Percentiles rank a stretch among this genome's conserved stretches.
phyloP scores from a whole-genome alignment of 1,140 invertebrate species.

The Eupristina koningsbergeri region DNA sequence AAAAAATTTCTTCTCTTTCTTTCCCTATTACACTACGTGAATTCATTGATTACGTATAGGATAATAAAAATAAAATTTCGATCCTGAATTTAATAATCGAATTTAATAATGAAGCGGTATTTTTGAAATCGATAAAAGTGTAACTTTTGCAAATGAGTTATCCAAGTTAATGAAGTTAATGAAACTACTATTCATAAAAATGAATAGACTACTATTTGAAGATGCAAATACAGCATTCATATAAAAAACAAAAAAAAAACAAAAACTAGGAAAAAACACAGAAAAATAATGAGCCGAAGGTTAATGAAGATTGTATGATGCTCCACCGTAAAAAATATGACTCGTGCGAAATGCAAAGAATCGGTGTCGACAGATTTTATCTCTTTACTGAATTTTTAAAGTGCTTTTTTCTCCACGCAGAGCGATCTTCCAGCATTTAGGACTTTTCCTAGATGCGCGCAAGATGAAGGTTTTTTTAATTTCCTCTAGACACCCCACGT shows the following conservation, averaged over 20 bases:
- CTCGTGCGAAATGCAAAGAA: slow-evolving; percentile 42
- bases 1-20: background rate
- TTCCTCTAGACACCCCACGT: background rate
- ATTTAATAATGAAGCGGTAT: too few relatives aligned
- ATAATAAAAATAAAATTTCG: too few relatives aligned
- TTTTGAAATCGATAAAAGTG: background rate
- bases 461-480: background rate
- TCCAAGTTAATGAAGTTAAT: too few relatives aligned
- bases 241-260: background rate
- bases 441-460: slow-evolving; percentile 1
- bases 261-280: background rate
- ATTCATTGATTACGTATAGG: too few relatives aligned
- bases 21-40: too few relatives aligned
- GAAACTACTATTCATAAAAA: background rate
- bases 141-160: too few relatives aligned
- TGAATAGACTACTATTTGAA: background rate
- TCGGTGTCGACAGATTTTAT: slow-evolving; percentile 44
- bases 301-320: background rate
- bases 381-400: too few relatives aligned
- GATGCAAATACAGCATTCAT: background rate
- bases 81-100: too few relatives aligned
- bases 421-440: background rate
- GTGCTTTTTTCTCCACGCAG: too few relatives aligned
- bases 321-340: background rate
- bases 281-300: background rate